Base-by-base conservation (phyloP, 2,888 invertebrate genomes). In the Nysson spinosus region DNA sequence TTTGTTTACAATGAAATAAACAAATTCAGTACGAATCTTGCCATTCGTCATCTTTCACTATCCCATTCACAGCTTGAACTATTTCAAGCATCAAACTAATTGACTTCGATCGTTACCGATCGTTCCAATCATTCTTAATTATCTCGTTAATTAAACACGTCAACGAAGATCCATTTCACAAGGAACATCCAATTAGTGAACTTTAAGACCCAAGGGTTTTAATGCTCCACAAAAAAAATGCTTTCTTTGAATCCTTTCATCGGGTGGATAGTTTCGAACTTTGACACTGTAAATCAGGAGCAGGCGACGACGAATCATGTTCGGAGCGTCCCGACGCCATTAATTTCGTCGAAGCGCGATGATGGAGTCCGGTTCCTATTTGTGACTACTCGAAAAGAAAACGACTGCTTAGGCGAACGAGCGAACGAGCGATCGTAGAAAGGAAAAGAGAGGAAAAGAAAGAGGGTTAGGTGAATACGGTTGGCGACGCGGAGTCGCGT, bases 251-350 rank as follows among this genome's bases (percentile, higher is more conserved):
- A 37, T 12, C 11, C 30, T 52, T 47, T 44, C 44, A 35, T 46
- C 37, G 43, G 35, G 5, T 20, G 26, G 19, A 42, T 19, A 56
- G 11, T 20, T 24, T 32, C 49, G 63, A 63, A 63, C 47, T 68
- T 55, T 54, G 65, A 62, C 71, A 60, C 11, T 22, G 58, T 72
- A 65, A 69, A 72, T 69, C 69, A 56, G 61, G 12, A 42, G 34
- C 55, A 52, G 68, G 60, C 68, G 71, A 63, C 71, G 61, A 51
- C 39, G 63, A 62, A 46, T 51, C 63, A 63, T 51, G 63, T 37
- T 51, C 51, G 42, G n/a, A 17, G 63, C 65, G 71, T 67, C 75
- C 60, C 65, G 77, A 66, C 71, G 69, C 71, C 63, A 77, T 77
- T 72, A 77, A 76, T 76, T 74, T 63, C 40, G 49, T n/a, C 19